Evolutionary conservation across 2,888 invertebrate genomes (phyloP), one percentile per base, ranked within the genome.

Genomic region (Dendrolimus houi): DNA sequence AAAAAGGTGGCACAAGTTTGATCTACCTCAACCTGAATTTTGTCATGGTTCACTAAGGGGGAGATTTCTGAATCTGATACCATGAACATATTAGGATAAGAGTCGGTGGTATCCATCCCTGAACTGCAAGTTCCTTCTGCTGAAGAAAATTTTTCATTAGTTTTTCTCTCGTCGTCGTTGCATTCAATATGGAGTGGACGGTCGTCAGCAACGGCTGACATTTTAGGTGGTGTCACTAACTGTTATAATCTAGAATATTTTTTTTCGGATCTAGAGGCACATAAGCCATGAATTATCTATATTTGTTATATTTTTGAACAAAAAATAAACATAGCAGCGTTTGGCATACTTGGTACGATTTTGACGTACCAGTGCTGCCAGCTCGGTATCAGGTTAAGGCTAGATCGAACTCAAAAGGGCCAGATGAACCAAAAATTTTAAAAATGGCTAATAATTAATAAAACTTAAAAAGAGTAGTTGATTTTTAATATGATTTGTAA

Each of bases 321-420:
- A 67, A 81, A 79, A 82, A 84, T 81, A 83, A 84, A 83, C 80
- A 82, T 77, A 64, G 69, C 64, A 65, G 64, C 58, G 62, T 70
- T 47, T 47, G 47, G 8, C 47, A 12, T 47, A 12, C 12, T 47
- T 47, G 9, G 47, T 47, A 9, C 29, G 29, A 29, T 29, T 29
- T 29, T 29, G 29, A 29, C 29, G 29, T 29, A 29, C 3, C 3
- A 29, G 29, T 29, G 29, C 6, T 29, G 29, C 29, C 3, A 29
- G 6, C 29, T 29, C 29, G 29, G 3, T 29, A 29, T 29, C 29
- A 29, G 29, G 29, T 29, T 29, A 14, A 6, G 29, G 29, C 29
- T 29, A 29, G 29, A 1, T 29, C 29, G 29, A 29, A 29, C 29
- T 29, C 29, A 29, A 29, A 29, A 29, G 6, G 6, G 29, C 3